A percentile compares a stretch with the other conserved stretches of the same genome.
Evolutionary conservation across 2,113 vertebrate species (phyloP).

Genomic region (Myiopsitta monachus): DNA sequence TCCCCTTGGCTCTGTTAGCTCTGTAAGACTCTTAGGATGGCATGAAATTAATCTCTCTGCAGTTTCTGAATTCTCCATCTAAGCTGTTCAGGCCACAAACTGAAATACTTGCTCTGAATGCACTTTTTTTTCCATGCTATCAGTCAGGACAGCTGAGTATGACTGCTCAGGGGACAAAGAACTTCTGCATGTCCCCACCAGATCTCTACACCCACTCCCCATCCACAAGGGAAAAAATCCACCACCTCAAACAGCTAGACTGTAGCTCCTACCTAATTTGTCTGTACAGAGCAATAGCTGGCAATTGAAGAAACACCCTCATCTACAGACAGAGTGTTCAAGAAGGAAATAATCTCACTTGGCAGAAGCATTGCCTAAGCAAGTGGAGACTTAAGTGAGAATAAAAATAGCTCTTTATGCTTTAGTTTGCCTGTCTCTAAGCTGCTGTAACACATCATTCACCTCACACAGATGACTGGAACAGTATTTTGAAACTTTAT

Average conservation of each 20-base stretch:
- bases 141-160: not conserved
- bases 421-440: not conserved
- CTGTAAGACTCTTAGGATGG: not conserved
- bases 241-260: not conserved
- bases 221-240: not conserved
- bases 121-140: not conserved
- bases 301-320: not conserved
- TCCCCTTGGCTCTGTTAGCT: accelerated
- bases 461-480: not conserved
- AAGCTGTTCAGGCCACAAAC: not conserved
- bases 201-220: not conserved
- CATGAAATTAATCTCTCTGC: not conserved
- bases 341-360: not conserved
- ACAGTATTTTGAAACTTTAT: not conserved
- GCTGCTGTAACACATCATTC: not conserved
- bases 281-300: not conserved
- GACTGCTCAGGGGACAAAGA: not conserved
- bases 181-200: not conserved
- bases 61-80: not conserved
- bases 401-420: not conserved
- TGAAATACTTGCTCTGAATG: not conserved
- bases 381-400: not conserved
- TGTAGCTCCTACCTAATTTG: not conserved
- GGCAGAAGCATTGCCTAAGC: not conserved
- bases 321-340: not conserved